Evolutionary conservation across 30 jellyfish, hydroid and myxozoan genomes (phyloP), one percentile per base, ranked within the genome.

Genomic region (Clytia hemisphaerica): DNA sequence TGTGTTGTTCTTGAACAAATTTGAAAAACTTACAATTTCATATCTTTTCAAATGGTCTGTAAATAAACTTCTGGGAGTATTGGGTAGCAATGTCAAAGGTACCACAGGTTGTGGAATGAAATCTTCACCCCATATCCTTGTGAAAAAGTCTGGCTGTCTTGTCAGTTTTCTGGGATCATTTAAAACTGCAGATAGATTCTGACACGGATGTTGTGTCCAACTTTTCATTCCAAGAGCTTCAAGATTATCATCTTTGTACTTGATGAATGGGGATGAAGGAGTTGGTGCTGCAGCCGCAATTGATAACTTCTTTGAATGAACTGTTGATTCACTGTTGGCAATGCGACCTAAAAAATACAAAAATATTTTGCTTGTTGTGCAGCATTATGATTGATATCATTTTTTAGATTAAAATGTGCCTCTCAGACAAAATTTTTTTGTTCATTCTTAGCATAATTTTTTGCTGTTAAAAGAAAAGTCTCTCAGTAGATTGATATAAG

Each of bases 151-250:
- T 4, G 83, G 44, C 58, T 89, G 93, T 7, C 98, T 71, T 3
- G 93, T 85, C 61, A 74, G 78, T 49, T 93, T 73, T 38, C 94
- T 45, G 4, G 98, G 98, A 67, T 89, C 98, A 76, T 89, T 89
- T 53, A 78, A 53, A 4, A 82, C 98, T 61, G 94, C 90, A 15
- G 95, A 80, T 36, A 89, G 90, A 64, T 89, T 89, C 72, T 89
- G 98, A 27, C 93, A 89, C 4, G 98, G 89, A 14, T 76, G 38
- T 22, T 71, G 69, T 36, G 92, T 81, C 98, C 98, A 89, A 3
- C 83, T 68, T 60, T 89, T 89, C 21, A 47, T 61, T 36, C 77
- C 88, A 14, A 67, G 88, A 16, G 75, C 85, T 60, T 67, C 55
- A 51, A 86, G 40, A 14, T 37, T 40, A 44, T 65, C 78, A 65